phyloP scores from a whole-genome alignment of 2,113 vertebrate species.

The Pedetes capensis region DNA sequence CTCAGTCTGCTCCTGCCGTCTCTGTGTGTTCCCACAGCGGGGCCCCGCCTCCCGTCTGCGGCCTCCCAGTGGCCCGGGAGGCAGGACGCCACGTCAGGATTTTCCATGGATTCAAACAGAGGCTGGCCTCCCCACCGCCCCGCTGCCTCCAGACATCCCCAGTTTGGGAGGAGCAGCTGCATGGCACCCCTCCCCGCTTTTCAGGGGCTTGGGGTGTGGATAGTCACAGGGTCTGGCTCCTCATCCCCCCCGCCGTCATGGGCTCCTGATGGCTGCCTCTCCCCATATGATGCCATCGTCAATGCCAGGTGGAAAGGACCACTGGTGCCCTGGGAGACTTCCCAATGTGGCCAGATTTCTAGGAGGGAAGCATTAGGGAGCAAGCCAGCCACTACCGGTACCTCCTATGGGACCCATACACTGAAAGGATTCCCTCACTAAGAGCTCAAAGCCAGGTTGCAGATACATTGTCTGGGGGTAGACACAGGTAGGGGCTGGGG shows the following conservation, averaged over 20 bases:
- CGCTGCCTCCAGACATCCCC: not conserved
- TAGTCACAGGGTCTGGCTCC: fast-evolving
- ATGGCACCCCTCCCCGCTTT: not conserved
- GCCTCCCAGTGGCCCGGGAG: conserved; percentile 56
- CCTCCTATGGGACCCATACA: not conserved
- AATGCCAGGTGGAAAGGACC: too few relatives aligned
- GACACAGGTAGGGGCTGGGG: not conserved
- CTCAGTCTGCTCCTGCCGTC: conserved; percentile 36
- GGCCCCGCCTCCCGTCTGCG: not conserved
- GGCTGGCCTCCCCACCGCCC: not conserved
- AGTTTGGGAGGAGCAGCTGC: too few relatives aligned
- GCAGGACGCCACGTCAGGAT: not conserved
- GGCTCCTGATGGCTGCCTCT: not conserved
- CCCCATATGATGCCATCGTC: too few relatives aligned
- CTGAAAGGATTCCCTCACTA: not conserved
- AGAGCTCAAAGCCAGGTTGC: not conserved
- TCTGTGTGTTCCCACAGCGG: conserved; percentile 70
- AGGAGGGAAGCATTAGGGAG: not conserved
- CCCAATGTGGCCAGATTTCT: not conserved
- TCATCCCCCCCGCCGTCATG: not conserved
- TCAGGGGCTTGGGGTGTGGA: not conserved
- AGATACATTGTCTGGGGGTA: not conserved
- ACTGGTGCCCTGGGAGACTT: not conserved
- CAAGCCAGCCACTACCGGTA: too few relatives aligned
- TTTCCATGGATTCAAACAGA: conserved; percentile 67